These are phyloP conservation scores for Eutrigla gurnardus DNA, from an alignment of 2,797 vertebrate genomes.

Conservation along the genomic window DNA sequence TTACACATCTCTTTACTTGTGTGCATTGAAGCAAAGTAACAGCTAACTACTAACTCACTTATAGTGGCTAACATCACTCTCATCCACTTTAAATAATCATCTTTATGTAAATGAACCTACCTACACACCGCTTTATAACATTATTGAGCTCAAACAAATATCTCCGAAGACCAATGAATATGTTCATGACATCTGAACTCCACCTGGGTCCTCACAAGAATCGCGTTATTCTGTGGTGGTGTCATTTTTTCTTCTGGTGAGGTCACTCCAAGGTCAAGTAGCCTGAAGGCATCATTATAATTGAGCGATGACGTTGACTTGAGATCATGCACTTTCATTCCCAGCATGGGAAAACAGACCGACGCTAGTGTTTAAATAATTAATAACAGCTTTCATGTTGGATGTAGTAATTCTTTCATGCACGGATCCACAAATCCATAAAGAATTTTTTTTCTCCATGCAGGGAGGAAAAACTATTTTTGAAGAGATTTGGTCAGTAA, in stretches of 20 bases:
- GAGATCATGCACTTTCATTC: background rate
- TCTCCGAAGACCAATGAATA: background rate
- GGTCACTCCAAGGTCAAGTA: constrained; percentile 18
- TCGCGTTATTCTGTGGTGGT: background rate
- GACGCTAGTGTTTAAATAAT: background rate
- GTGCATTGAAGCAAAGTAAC: background rate
- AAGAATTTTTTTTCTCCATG: too few relatives aligned
- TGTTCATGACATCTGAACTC: background rate
- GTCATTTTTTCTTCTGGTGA: constrained; percentile 24
- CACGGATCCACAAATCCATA: background rate
- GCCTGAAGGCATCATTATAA: constrained; percentile 6
- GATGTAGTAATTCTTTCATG: background rate
- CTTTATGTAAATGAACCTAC: background rate
- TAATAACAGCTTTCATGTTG: background rate
- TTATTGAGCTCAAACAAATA: background rate
- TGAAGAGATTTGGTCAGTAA: too few relatives aligned
- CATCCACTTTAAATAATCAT: background rate
- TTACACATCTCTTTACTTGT: accelerated
- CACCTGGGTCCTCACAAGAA: background rate
- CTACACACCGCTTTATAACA: background rate
- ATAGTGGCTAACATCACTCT: background rate
- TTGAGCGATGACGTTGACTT: background rate
- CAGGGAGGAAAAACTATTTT: background rate
- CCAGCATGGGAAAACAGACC: background rate
- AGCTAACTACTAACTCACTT: background rate